Percentiles rank a stretch among this genome's conserved stretches.
Conservation (phyloP, 2,113 vertebrate genomes). For the Cariama cristata region DNA sequence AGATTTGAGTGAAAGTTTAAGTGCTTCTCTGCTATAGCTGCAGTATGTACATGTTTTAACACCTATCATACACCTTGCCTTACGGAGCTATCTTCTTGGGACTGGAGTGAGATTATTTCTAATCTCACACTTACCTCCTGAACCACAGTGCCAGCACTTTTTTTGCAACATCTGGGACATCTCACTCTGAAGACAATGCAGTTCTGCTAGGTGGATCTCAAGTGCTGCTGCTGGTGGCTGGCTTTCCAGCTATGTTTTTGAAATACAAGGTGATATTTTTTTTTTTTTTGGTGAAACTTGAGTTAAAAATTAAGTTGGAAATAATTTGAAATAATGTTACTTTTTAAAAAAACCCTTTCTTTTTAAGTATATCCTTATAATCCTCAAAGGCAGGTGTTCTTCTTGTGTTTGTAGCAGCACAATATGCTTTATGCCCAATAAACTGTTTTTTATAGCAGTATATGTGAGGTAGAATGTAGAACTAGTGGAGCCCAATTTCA, state of each 20-base stretch:
- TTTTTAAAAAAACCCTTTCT: neutral
- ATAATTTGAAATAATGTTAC: neutral
- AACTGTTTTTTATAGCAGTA: neutral
- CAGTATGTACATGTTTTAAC: conserved; percentile 18
- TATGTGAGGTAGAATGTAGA: neutral
- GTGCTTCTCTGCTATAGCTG: conserved; percentile 34
- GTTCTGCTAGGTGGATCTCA: neutral
- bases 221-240: neutral
- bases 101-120: neutral
- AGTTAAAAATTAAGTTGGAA: neutral
- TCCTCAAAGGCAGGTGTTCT: neutral
- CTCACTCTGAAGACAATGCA: neutral
- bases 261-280: neutral
- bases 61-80: neutral
- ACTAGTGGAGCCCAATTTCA: neutral
- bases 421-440: neutral
- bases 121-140: neutral
- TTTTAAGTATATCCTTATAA: neutral
- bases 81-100: neutral
- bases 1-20: conserved; percentile 42
- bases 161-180: neutral
- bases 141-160: neutral
- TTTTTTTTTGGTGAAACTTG: neutral
- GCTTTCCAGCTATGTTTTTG: neutral
- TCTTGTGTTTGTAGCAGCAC: neutral